A percentile compares a stretch with the other conserved stretches of the same genome.
Conservation (phyloP, 92 coral and sea anemone genomes). For the Umimayanthus kanabou region DNA sequence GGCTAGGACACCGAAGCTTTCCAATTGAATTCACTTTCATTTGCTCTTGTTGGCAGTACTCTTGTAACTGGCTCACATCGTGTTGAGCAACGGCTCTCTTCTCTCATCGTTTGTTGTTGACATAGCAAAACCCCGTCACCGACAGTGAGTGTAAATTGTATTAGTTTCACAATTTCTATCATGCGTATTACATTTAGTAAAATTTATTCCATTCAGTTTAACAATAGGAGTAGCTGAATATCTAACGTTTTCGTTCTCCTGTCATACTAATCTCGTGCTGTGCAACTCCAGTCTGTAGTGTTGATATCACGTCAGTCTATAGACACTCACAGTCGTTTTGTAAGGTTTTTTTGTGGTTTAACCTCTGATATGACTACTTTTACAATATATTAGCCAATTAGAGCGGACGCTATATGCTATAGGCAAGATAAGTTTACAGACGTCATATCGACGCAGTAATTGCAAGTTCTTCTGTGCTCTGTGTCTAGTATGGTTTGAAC, state of each 20-base stretch:
- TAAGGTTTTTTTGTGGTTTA: background rate
- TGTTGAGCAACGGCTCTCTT: too few species aligned
- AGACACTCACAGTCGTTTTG: background rate
- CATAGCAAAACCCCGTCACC: too few species aligned
- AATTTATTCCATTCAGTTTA: too few species aligned
- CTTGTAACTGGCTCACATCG: too few species aligned
- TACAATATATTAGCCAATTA: background rate
- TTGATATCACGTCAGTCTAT: background rate
- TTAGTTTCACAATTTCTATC: too few species aligned
- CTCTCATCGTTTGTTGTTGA: too few species aligned
- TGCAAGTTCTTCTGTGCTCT: background rate
- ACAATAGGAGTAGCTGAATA: background rate
- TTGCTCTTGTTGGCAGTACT: too few species aligned
- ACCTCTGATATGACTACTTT: background rate
- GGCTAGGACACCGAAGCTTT: too few species aligned
- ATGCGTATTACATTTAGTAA: too few species aligned
- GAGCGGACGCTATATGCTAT: background rate
- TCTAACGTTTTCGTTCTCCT: background rate
- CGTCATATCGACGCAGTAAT: background rate
- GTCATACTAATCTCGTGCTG: too few species aligned
- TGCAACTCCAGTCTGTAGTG: background rate
- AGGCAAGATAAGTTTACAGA: background rate
- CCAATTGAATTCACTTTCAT: too few species aligned
- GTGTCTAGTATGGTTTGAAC: conserved; percentile 88
- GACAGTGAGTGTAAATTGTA: too few species aligned